A percentile compares a stretch with the other conserved stretches of the same genome.
Evolutionary conservation across 1,140 invertebrate genomes (phyloP).

Genomic region (Bradynema listronoti): DNA sequence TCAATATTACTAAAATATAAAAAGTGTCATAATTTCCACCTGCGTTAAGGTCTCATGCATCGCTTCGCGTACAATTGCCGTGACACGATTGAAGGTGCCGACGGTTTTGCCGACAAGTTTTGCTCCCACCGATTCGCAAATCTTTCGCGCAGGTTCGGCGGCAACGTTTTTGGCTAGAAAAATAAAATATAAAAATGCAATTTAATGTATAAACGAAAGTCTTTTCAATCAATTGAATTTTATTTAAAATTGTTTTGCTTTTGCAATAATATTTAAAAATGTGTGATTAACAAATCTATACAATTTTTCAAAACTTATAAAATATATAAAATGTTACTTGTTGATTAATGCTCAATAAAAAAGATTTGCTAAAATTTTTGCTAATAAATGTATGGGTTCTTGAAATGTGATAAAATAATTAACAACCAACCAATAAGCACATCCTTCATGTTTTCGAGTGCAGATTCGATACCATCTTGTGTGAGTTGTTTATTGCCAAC

Average conservation of each 20-base stretch:
- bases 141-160: slow-evolving; percentile 81
- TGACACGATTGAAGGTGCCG: slow-evolving; percentile 59
- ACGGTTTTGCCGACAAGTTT: slow-evolving; percentile 85
- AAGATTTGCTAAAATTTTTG: too few relatives aligned
- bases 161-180: slow-evolving; percentile 84
- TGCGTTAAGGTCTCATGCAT: slow-evolving; percentile 58
- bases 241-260: too few relatives aligned
- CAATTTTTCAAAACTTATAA: too few relatives aligned
- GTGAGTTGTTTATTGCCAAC: slow-evolving; percentile 59
- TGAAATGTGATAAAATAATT: slow-evolving; percentile 12
- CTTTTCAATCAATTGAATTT: too few relatives aligned
- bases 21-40: slow-evolving; percentile 12
- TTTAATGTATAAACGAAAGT: too few relatives aligned
- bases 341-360: too few relatives aligned
- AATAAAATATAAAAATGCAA: slow-evolving; percentile 16
- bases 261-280: too few relatives aligned
- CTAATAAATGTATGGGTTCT: too few relatives aligned
- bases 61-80: slow-evolving; percentile 86
- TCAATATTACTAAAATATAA: not conserved
- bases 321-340: too few relatives aligned
- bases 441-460: slow-evolving; percentile 87
- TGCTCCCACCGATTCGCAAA: slow-evolving; percentile 84
- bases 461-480: slow-evolving; percentile 69
- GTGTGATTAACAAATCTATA: too few relatives aligned
- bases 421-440: slow-evolving; percentile 71